Base-by-base conservation (phyloP, 2,113 vertebrate genomes). In the Brachionichthys hirsutus region DNA sequence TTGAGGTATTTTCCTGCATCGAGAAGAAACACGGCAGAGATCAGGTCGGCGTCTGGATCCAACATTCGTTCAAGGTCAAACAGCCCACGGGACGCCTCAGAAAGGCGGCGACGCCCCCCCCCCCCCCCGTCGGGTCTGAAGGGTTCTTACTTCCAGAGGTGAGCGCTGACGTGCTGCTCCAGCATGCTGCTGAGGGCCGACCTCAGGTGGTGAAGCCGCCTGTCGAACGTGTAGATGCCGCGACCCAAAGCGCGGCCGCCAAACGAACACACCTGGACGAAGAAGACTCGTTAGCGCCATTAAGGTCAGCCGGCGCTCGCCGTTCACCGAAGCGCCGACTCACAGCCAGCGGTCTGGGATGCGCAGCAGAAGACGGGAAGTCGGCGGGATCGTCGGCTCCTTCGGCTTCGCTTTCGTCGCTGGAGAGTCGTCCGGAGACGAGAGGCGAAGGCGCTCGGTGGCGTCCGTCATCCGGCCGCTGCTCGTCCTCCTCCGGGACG, bases 201-300 rank as follows among this genome's bases (percentile, higher is more conserved):
- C 83, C 95, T 93, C 88, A 96, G 91, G 60, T 93, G 93, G 80
- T 95, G 94, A 30, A 95, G 91, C 72, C 94, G 89, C 20, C 94
- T 89, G 89, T 94, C 94, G 65, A 97, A 97, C 12, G 94, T 94
- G 19, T 93, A 96, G 62, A 94, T 91, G 56, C 95, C 93, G 0
- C 93, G 93, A 68, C 94, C 94, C 35, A 95, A 80, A 16, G 90
- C 75, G 66, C 91, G 93, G 83, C 94, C 94, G 59, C 95, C 94
- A 13, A 97, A 97, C 18, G 94, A 94, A 82, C 95, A 97, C 54
- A 94, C 89, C 95, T 97, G 69, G n/a, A n/a, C n/a, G n/a, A n/a
- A n/a, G n/a, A n/a, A n/a, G n/a, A n/a, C n/a, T n/a, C 2, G 43
- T 8, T 15, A 14, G 13, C 9, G 38, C 3, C 20, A 41, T 40